phyloP scores from a whole-genome alignment of 2,113 vertebrate species.

The Corydoras sp. region DNA sequence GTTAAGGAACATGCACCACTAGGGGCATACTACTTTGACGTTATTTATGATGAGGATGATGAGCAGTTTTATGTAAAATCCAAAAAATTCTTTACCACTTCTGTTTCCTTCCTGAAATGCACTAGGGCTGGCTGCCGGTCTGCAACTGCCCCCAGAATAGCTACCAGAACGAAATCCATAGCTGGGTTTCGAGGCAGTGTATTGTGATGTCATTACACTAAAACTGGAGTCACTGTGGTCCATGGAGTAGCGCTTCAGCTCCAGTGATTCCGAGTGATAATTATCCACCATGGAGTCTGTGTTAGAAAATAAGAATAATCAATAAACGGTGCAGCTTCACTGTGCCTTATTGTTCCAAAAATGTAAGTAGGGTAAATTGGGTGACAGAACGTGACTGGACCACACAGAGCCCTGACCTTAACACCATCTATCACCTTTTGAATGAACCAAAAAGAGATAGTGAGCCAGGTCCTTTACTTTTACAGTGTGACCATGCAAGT shows the following conservation, averaged over 20 bases:
- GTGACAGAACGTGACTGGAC: no score
- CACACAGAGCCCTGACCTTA: no score
- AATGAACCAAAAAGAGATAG: no score
- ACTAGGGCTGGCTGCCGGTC: constrained; percentile 73
- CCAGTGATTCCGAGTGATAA: constrained; percentile 64
- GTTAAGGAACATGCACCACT: neutral
- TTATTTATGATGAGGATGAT: neutral
- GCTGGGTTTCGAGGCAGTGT: constrained; percentile 55
- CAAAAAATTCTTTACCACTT: constrained; percentile 69
- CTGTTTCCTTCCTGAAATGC: constrained; percentile 77
- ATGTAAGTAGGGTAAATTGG: no score
- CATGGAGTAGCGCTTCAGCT: constrained; percentile 67
- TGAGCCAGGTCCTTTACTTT: no score
- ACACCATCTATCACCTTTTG: no score
- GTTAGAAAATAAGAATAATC: constrained; percentile 40
- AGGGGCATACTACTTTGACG: neutral
- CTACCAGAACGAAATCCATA: constrained; percentile 63
- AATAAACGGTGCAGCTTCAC: no score
- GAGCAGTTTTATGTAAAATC: neutral
- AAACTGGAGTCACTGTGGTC: constrained; percentile 73
- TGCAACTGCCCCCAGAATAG: constrained; percentile 62
- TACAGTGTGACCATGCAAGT: no score
- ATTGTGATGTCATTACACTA: constrained; percentile 63
- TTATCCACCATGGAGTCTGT: constrained; percentile 76
- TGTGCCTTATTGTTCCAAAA: no score